Conservation (phyloP, 2,888 invertebrate species). For the Sceliomorpha sp. region DNA sequence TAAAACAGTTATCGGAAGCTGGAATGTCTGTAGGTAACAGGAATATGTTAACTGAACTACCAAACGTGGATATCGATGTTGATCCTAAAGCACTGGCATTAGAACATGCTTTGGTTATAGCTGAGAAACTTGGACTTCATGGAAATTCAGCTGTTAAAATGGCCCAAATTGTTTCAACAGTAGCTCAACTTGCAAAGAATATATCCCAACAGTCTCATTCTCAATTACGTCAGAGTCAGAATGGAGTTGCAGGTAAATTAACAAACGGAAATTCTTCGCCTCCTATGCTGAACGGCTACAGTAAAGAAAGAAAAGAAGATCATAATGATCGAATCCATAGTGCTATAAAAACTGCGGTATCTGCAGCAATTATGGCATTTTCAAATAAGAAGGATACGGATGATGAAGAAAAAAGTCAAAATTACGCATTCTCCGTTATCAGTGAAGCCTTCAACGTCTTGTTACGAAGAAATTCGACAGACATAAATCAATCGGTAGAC, state of each 20-base stretch:
- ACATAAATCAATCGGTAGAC: conserved; percentile 68
- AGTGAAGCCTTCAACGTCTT: conserved; percentile 74
- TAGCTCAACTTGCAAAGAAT: conserved; percentile 74
- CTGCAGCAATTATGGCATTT: conserved; percentile 69
- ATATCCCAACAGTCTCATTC: conserved; percentile 64
- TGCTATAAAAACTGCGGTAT: conserved; percentile 69
- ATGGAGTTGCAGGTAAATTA: conserved; percentile 30
- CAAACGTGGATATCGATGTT: conserved; percentile 83
- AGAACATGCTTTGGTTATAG: conserved; percentile 72
- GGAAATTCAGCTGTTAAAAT: conserved; percentile 78
- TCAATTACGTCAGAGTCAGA: conserved; percentile 22
- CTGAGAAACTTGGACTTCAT: conserved; percentile 76
- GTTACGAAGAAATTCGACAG: conserved; percentile 59
- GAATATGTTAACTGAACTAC: conserved; percentile 84
- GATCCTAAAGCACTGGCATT: conserved; percentile 76
- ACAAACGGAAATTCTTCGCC: conserved; percentile 61
- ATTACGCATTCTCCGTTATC: conserved; percentile 71
- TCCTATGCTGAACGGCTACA: conserved; percentile 28
- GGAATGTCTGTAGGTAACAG: conserved; percentile 85
- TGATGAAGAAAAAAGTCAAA: conserved; percentile 60
- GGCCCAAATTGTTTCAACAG: conserved; percentile 79
- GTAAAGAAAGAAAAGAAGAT: conserved; percentile 21
- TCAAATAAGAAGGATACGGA: conserved; percentile 48
- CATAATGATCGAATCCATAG: conserved; percentile 61
- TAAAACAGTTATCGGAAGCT: conserved; percentile 85